Percentiles rank a stretch among this genome's conserved stretches.
These are phyloP conservation scores for Dicyrtomina minuta DNA, from an alignment of 2,888 invertebrate genomes.

Conservation along the genomic window DNA sequence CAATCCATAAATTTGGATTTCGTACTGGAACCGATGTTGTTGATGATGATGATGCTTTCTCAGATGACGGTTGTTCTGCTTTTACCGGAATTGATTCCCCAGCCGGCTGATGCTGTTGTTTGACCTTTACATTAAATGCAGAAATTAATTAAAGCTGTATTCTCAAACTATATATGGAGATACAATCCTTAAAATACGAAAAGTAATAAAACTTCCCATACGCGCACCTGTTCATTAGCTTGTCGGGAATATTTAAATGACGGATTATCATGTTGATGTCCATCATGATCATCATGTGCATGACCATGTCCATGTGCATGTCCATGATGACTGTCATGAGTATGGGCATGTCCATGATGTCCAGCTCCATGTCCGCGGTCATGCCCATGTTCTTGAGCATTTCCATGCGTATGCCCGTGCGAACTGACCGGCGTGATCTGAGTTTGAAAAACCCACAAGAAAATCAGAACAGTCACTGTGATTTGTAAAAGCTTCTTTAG, in stretches of 20 bases:
- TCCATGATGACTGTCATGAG: slow-evolving; percentile 56
- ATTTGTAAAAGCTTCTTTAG: slow-evolving; percentile 27
- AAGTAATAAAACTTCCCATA: too few relatives aligned
- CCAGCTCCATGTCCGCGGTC: slow-evolving; percentile 37
- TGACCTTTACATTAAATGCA: not conserved
- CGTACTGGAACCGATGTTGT: slow-evolving; percentile 14
- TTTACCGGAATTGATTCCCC: not conserved
- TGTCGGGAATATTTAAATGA: slow-evolving; percentile 80
- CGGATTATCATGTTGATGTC: slow-evolving; percentile 65
- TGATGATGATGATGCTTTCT: not conserved
- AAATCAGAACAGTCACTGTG: slow-evolving; percentile 38
- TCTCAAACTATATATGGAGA: too few relatives aligned
- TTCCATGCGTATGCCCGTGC: slow-evolving; percentile 49
- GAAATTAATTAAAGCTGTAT: too few relatives aligned
- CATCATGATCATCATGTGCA: slow-evolving; percentile 48
- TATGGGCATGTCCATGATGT: slow-evolving; percentile 57
- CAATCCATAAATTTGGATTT: slow-evolving; percentile 66
- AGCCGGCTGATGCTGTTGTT: slow-evolving; percentile 30
- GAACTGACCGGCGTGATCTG: slow-evolving; percentile 47
- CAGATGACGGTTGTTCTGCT: not conserved
- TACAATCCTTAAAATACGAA: too few relatives aligned
- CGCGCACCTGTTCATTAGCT: slow-evolving; percentile 61
- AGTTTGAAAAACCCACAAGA: slow-evolving; percentile 50
- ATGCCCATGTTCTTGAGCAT: slow-evolving; percentile 51
- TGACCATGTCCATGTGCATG: slow-evolving; percentile 42